Conservation (phyloP, 1,140 invertebrate species). For the Formica exsecta region DNA sequence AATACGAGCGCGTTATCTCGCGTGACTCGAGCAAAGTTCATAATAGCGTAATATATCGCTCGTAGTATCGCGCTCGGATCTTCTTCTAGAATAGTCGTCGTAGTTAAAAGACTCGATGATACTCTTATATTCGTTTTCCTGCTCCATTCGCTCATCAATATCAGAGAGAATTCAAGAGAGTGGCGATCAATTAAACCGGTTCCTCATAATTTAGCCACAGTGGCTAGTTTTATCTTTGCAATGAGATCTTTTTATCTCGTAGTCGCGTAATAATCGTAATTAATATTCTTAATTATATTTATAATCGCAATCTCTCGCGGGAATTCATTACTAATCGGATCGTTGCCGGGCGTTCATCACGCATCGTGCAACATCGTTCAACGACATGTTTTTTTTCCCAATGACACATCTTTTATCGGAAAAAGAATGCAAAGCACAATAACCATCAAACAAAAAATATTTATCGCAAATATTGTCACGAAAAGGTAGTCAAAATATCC, state of each 20-base stretch:
- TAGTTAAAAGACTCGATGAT: conserved; percentile 40
- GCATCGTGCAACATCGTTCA: neutral
- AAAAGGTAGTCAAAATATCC: conserved; percentile 10
- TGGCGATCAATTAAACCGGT: conserved; percentile 31
- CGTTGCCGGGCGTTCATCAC: neutral
- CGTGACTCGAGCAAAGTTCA: conserved; percentile 41
- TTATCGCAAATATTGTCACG: conserved; percentile 6
- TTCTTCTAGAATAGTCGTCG: conserved; percentile 16
- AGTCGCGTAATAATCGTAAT: neutral
- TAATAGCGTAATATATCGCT: conserved; percentile 35
- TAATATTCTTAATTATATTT: neutral
- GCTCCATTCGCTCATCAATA: neutral
- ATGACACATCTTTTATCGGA: conserved; percentile 1
- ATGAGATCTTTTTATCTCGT: neutral
- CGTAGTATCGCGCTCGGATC: conserved; percentile 20
- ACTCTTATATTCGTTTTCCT: conserved; percentile 38
- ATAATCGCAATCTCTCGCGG: neutral
- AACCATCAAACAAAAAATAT: conserved; percentile 11
- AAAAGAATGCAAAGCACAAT: conserved; percentile 1
- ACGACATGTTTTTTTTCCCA: neutral
- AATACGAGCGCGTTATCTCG: conserved; percentile 51
- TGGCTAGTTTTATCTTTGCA: neutral
- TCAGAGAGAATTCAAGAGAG: conserved; percentile 33
- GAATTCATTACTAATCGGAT: neutral
- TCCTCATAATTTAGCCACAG: neutral